A percentile compares a stretch with the other conserved stretches of the same genome.
Conservation (phyloP, 2,113 vertebrate genomes). For the Cheirogaleus medius region DNA sequence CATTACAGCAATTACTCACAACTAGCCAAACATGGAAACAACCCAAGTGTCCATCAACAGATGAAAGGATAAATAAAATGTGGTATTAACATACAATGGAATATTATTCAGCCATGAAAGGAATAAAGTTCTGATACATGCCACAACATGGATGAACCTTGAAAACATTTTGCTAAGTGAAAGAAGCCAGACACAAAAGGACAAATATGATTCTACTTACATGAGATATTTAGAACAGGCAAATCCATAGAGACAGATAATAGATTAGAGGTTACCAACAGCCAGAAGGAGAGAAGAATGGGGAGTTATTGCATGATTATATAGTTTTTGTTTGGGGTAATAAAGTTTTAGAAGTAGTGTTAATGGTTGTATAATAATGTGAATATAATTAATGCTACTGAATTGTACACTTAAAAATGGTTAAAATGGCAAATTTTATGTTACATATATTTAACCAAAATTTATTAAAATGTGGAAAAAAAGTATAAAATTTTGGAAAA, state of each 20-base stretch:
- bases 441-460: neutral
- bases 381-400: neutral
- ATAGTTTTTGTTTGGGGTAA: neutral
- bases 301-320: neutral
- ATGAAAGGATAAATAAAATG: neutral
- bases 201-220: neutral
- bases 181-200: neutral
- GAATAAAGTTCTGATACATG: neutral
- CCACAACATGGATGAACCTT: neutral
- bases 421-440: neutral
- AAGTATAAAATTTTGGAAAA: neutral
- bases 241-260: constrained; percentile 7
- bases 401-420: constrained; percentile 29
- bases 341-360: neutral
- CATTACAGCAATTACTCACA: constrained; percentile 1
- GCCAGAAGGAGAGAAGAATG: neutral
- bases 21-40: neutral
- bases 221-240: neutral
- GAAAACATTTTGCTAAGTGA: neutral
- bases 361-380: neutral
- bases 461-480: neutral
- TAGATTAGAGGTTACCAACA: neutral
- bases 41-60: neutral
- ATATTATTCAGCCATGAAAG: neutral
- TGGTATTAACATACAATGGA: neutral